Base-by-base conservation (phyloP, 2,888 invertebrate species). In the Nowickia ferox region DNA sequence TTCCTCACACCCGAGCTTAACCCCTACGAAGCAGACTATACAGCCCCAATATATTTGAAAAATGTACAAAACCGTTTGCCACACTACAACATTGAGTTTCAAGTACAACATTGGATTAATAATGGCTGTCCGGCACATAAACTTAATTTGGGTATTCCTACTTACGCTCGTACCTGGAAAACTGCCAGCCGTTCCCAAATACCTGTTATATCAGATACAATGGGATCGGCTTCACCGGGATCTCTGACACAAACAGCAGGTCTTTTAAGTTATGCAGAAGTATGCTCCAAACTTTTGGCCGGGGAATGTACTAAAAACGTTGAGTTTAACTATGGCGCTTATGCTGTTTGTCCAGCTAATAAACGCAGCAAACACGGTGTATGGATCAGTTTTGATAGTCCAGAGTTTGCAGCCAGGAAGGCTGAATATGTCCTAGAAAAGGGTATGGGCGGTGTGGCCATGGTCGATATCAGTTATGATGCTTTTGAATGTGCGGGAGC, bases 361-460 rank as follows among this genome's bases (percentile, higher is more conserved):
- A 94, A 95, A 30, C 94, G 93, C 69, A 95, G 95, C 0, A 94
- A 95, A 5, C 94, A 94, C 11, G 97, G 97, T 1, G 92, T 96
- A 10, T 97, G 97, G 97, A 95, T 96, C 10, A 95, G 96, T 86
- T 97, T 95, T 90, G 97, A 97, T 90, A 97, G 97, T 91, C 95
- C 96, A 0, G 97, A 97, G 89, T 96, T 96, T 0, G 96, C 96
- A 53, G 96, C 95, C 44, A 95, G 96, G 89, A 97, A 97, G 91
- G 96, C 96, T 0, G 92, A 93, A 11, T 97, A 95, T 90, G 96
- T 93, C 63, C 94, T 95, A 88, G 94, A 95, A 1, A 96, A 95
- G 91, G 95, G 95, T 30, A 94, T 97, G 1, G 97, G 97, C 11
- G 97, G 97, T 19, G 93, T 97, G 11, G 96, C 96, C 0, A 93